Evolutionary conservation across 2,113 vertebrate species (phyloP).

Genomic region (Austrofundulus limnaeus): DNA sequence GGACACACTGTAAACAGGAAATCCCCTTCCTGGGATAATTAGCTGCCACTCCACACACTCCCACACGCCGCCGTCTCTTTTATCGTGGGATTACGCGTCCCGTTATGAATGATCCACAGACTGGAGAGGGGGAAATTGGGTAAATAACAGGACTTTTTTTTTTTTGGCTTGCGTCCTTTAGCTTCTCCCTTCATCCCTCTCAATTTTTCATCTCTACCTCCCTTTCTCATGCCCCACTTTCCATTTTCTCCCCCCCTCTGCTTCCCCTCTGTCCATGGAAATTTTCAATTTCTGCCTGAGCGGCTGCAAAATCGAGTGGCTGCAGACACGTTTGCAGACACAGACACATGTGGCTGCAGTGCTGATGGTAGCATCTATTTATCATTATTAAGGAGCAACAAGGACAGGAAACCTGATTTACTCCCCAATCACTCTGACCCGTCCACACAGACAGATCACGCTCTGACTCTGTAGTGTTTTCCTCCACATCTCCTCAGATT

Average conservation of each 20-base stretch:
- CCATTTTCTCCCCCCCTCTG: slow-evolving; percentile 5
- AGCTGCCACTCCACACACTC: slow-evolving; percentile 38
- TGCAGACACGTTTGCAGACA: slow-evolving; percentile 13
- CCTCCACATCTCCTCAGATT: neutral
- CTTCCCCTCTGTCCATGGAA: slow-evolving; percentile 33
- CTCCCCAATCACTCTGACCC: slow-evolving; percentile 25
- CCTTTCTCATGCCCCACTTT: slow-evolving; percentile 6
- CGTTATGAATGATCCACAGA: slow-evolving; percentile 27
- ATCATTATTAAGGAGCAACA: slow-evolving; percentile 29
- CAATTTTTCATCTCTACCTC: neutral
- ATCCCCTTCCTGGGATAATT: slow-evolving; percentile 53
- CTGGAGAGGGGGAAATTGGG: slow-evolving; percentile 26
- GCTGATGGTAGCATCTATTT: slow-evolving; percentile 34
- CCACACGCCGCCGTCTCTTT: slow-evolving; percentile 30
- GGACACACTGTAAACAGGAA: slow-evolving; percentile 54
- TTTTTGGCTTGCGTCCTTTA: neutral
- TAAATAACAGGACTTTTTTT: slow-evolving; percentile 33
- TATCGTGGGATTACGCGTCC: slow-evolving; percentile 27
- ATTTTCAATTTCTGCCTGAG: slow-evolving; percentile 66
- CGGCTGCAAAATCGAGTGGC: slow-evolving; percentile 56
- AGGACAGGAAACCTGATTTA: slow-evolving; percentile 12
- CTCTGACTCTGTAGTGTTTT: neutral
- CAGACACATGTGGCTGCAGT: neutral
- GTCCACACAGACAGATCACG: slow-evolving; percentile 9
- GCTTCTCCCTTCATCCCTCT: slow-evolving; percentile 1